Evolutionary conservation across 2,888 invertebrate species (phyloP), one percentile per base, ranked within the genome.

Genomic region (Chrysolina haemoptera): DNA sequence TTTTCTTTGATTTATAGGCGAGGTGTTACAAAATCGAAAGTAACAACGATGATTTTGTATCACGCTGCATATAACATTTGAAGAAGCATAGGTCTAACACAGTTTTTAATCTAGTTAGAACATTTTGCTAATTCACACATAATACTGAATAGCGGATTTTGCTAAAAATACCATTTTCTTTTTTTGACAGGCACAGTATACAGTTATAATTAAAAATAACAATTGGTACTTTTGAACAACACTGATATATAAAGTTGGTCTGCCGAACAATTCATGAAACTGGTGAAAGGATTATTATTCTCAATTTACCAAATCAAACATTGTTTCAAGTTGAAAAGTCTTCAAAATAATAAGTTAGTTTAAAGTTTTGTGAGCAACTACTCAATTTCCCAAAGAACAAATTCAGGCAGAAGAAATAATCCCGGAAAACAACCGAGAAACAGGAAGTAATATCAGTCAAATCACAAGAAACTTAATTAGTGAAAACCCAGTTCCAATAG

Each of bases 151-250:
- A 86, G 85, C 85, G 84, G 83, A 81, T 80, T 82, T 76, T 82
- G 83, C 81, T 83, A 84, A 84, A 85, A 85, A 85, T 85, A 84
- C 85, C 83, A 78, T 79, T 76, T 77, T 78, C 77, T 78, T 77
- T 78, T 77, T 81, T 82, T 77, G 84, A 87, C 86, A 87, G 88
- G 87, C 87, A 88, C 87, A 87, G 86, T 85, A 84, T 85, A 86
- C 83, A 85, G 85, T 40, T 48, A 82, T 83, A 84, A 68, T 71
- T 70, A 50, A 68, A 84, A 86, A 82, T 86, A 85, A 84, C 84
- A 81, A 85, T 83, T 82, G 84, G 84, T 84, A 85, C 82, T 85
- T 84, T 79, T 84, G 84, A 85, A 86, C 85, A 86, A 87, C 87
- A 87, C 84, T 86, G 85, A 86, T 85, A 86, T 85, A 85, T 77